A percentile compares a stretch with the other conserved stretches of the same genome.
phyloP scores from a whole-genome alignment of 2,888 invertebrate species.

The Epirrhoe tristata region DNA sequence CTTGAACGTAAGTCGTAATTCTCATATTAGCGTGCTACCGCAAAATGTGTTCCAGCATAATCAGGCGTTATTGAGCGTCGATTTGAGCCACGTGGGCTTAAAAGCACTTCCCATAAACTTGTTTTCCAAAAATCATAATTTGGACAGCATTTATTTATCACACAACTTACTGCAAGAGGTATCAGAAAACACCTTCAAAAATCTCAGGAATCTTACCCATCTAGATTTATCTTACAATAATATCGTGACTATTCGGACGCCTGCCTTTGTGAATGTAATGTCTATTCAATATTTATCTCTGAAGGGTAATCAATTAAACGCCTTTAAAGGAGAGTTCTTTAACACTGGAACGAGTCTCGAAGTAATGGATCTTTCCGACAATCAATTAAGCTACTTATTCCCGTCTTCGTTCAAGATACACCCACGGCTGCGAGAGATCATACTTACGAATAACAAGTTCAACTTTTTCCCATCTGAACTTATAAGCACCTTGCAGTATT shows the following conservation, averaged over 20 bases:
- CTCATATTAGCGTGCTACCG: constrained; percentile 87
- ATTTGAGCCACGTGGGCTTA: constrained; percentile 90
- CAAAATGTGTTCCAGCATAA: constrained; percentile 89
- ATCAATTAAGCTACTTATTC: constrained; percentile 92
- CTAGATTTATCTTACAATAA: constrained; percentile 93
- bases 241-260: constrained; percentile 90
- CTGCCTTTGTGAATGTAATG: constrained; percentile 92
- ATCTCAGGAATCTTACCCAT: constrained; percentile 89
- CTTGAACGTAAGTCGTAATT: constrained; percentile 91
- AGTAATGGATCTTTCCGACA: constrained; percentile 91
- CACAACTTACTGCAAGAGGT: constrained; percentile 92
- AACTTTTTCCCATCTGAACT: constrained; percentile 94
- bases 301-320: constrained; percentile 91
- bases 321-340: constrained; percentile 94
- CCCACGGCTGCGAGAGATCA: constrained; percentile 89
- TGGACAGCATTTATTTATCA: constrained; percentile 89
- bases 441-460: constrained; percentile 91
- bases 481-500: constrained; percentile 90
- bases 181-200: constrained; percentile 90
- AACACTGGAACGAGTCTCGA: constrained; percentile 93
- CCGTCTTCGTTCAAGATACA: constrained; percentile 95
- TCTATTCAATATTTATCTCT: constrained; percentile 90
- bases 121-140: constrained; percentile 87
- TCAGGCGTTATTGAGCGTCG: constrained; percentile 88
- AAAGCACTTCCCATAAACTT: constrained; percentile 90